Conservation (phyloP, 2,888 invertebrate species). For the Tanaodytes sp. region DNA sequence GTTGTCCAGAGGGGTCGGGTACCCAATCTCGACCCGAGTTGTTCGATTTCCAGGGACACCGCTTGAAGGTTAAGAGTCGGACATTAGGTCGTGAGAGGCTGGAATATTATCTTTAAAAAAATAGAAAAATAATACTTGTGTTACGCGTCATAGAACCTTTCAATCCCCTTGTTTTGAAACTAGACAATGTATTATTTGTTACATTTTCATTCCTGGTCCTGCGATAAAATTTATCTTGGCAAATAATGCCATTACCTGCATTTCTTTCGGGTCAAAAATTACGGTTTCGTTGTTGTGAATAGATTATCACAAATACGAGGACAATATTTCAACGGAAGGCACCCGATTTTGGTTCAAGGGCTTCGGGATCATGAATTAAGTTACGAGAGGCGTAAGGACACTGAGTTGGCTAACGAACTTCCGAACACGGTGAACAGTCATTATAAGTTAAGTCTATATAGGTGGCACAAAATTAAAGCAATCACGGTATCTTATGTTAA, state of each 20-base stretch:
- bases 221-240: too few relatives aligned
- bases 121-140: too few relatives aligned
- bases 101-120: too few relatives aligned
- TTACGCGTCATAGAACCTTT: too few relatives aligned
- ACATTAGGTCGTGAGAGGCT: too few relatives aligned
- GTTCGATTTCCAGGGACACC: slow-evolving; percentile 2
- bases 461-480: slow-evolving; percentile 55
- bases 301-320: slow-evolving; percentile 17
- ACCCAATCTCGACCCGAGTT: slow-evolving; percentile 17
- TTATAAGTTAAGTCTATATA: slow-evolving; percentile 53
- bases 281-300: slow-evolving; percentile 13
- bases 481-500: slow-evolving; percentile 52
- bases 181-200: too few relatives aligned
- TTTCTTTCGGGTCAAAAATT: slow-evolving; percentile 8
- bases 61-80: slow-evolving; percentile 11
- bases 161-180: too few relatives aligned
- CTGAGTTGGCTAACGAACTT: slow-evolving; percentile 46
- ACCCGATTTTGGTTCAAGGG: slow-evolving; percentile 17
- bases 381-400: slow-evolving; percentile 40
- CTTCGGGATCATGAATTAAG: slow-evolving; percentile 42
- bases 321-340: slow-evolving; percentile 31
- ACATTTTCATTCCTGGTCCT: too few relatives aligned
- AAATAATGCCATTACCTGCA: slow-evolving; percentile 29
- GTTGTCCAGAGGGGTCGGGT: slow-evolving; percentile 17
- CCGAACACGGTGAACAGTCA: slow-evolving; percentile 44